Evolutionary conservation across 2,113 vertebrate genomes (phyloP), one percentile per base, ranked within the genome.

Genomic region (Mobula birostris): DNA sequence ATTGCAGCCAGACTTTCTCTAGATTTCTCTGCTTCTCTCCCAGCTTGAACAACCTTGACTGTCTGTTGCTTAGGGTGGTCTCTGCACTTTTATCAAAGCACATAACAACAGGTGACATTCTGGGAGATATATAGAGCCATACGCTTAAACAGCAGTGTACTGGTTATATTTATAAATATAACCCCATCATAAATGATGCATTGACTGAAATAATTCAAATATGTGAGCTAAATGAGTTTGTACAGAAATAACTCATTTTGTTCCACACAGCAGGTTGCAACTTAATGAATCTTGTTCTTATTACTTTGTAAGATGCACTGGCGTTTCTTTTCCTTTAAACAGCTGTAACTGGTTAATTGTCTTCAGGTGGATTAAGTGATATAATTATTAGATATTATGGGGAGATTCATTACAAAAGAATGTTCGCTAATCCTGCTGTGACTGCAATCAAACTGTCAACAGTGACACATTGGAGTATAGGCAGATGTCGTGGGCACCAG

Each of bases 281-380:
- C 32, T 66, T 32, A 32, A 90, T 90, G 85, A 66, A 90, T 90
- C 61, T 32, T 90, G 29, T 90, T 90, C 15, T 66, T 66, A 68
- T 66, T 88, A 63, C 8, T 88, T 90, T 36, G 61, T 32, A 7
- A 66, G 32, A 90, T 90, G 61, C 27, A 29, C 63, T 90, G 82
- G 56, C 24, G 3, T 58, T 83, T 83, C 32, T 72, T 72, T 92
- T 72, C n/a, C 24, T 74, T 92, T 40, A 92, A 74, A 74, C 90
- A 93, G 90, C 90, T 24, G 36, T 68, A 48, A 74, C 19, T 72
- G 68, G 90, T 48, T 93, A 93, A 93, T 93, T 74, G 90, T 93
- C 90, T 93, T 93, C 90, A 93, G 68, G 90, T 70, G 63, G 90
- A 68, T 93, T 72, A 93, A 72, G 63, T 40, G 66, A 93, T 72